phyloP scores from a whole-genome alignment of 92 coral and sea anemone genomes.

The Ricordea florida region DNA sequence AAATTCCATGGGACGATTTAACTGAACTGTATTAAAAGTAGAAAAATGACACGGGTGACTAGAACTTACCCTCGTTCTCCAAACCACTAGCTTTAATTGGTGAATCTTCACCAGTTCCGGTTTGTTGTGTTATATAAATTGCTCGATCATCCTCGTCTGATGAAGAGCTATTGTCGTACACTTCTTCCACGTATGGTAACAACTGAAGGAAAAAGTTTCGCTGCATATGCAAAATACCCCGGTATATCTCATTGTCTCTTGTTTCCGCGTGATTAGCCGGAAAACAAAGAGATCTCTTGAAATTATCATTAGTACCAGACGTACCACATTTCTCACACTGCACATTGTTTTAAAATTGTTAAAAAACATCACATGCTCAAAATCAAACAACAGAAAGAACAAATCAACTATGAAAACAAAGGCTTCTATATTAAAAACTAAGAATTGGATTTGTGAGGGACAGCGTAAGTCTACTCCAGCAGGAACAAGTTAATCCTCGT shows the following conservation, averaged over 20 bases:
- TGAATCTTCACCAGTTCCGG: too few species aligned
- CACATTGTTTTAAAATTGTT: neutral
- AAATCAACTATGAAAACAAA: neutral
- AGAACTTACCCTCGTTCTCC: too few species aligned
- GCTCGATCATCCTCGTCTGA: too few species aligned
- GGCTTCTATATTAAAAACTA: neutral
- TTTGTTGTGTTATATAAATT: too few species aligned
- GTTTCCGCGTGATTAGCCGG: neutral
- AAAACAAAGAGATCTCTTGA: constrained; percentile 7
- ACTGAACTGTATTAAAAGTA: too few species aligned
- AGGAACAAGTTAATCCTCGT: too few species aligned
- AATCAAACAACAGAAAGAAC: neutral
- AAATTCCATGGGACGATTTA: too few species aligned
- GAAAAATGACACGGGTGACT: too few species aligned
- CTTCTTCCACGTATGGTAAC: constrained; percentile 27
- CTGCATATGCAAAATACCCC: constrained; percentile 7
- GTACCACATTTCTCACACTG: constrained; percentile 10
- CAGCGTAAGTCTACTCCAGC: too few species aligned
- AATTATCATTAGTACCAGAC: constrained; percentile 20
- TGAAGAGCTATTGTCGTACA: neutral
- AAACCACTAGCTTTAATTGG: too few species aligned
- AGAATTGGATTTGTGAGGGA: too few species aligned
- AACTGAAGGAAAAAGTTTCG: constrained; percentile 19
- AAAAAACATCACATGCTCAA: neutral
- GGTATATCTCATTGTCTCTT: constrained; percentile 14